Evolutionary conservation across 1,140 invertebrate species (phyloP), one percentile per base, ranked within the genome.

Genomic region (Pseudomyrmex pallidus): DNA sequence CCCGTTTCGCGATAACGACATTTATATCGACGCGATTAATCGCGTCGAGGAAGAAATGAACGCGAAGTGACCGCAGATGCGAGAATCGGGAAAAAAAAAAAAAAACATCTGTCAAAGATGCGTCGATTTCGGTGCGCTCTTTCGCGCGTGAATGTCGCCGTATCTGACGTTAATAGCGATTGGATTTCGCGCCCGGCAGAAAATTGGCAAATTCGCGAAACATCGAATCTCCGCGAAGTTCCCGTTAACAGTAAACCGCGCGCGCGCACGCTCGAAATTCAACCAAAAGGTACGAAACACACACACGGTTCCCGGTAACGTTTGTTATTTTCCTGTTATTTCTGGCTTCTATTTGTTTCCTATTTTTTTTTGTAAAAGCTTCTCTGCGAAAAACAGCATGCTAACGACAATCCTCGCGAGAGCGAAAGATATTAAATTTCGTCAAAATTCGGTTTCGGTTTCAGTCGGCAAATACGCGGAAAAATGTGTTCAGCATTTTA

Each of bases 71-170:
- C 35, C 35, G 35, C 35, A 35, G 5, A 5, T 35, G 35, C 72
- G 67, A 72, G 20, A 44, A 46, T 35, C 74, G 20, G 1, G n/a
- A 25, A 59, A 59, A 61, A 59, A 72, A n/a, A 22, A 25, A 59
- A 59, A 61, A 59, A 72, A n/a, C 76, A 80, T 80, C 76, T 72
- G 66, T 80, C 76, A 80, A 61, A 66, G 20, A 80, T 70, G 13
- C n/a, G 22, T 72, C 66, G 22, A 61, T 50, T 35, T 20, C 46
- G 9, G 3, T 4, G 44, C 2, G 44, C 76, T 48, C 66, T 57
- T 52, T 76, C 50, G 63, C 52, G 50, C 35, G 12, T 57, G 52
- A 35, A 50, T 59, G 15, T 72, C 44, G 1, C 15, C 54, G 10
- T 48, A 48, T 70, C 54, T 78, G 74, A 66, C 62, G 20, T 80